These are phyloP conservation scores for Sminthopsis crassicaudata DNA, from an alignment of 2,113 vertebrate species.

Conservation along the genomic window DNA sequence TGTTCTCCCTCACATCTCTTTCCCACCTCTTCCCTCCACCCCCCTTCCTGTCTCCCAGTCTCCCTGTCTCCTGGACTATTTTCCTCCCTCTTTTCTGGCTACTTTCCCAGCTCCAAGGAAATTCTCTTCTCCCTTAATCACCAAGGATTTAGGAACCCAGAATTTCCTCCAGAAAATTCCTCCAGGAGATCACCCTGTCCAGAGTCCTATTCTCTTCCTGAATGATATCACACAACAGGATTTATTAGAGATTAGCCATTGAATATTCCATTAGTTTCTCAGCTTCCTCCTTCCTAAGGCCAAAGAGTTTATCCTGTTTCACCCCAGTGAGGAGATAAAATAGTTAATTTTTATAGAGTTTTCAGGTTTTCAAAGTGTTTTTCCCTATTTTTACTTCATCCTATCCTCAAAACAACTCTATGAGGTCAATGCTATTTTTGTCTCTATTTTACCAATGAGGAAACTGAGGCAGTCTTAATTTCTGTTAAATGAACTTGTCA, in stretches of 20 bases:
- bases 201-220: background rate
- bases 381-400: background rate
- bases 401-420: background rate
- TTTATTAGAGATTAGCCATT: background rate
- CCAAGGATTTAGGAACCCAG: background rate
- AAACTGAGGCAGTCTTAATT: background rate
- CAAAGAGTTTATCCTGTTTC: background rate
- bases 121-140: background rate
- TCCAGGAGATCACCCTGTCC: background rate
- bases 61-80: background rate
- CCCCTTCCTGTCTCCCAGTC: background rate
- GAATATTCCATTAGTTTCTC: background rate
- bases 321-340: background rate
- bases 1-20: background rate
- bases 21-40: background rate
- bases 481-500: background rate
- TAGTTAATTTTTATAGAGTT: background rate
- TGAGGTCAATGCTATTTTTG: background rate
- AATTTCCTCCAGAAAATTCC: background rate
- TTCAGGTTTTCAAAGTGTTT: background rate
- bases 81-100: background rate
- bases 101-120: background rate
- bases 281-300: background rate
- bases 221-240: background rate
- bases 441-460: background rate